Evolutionary conservation across 2,797 vertebrate species (phyloP).

Genomic region (Aeoliscus strigatus): DNA sequence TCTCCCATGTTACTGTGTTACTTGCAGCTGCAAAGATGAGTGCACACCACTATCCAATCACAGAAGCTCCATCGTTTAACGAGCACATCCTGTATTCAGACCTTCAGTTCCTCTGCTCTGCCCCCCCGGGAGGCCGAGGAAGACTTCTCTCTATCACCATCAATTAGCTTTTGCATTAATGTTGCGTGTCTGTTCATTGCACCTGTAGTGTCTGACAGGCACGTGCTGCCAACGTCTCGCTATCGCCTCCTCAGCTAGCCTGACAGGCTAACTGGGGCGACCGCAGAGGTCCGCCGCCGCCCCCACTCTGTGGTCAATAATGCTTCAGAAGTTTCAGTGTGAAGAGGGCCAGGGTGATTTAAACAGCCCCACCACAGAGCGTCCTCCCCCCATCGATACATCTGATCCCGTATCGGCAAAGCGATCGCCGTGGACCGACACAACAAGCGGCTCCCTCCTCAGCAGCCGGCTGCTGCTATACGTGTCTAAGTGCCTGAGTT

Average conservation of each 20-base stretch:
- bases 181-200: slow-evolving; percentile 7
- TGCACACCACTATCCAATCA: slow-evolving; percentile 9
- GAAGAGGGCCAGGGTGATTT: slow-evolving; percentile 35
- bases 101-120: neutral
- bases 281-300: slow-evolving; percentile 54
- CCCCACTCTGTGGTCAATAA: slow-evolving; percentile 60
- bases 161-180: slow-evolving; percentile 5
- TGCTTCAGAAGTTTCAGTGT: slow-evolving; percentile 36
- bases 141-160: slow-evolving; percentile 1
- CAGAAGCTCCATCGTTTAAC: neutral
- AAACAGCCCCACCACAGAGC: slow-evolving; percentile 49
- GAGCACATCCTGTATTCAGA: no score
- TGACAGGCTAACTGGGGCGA: slow-evolving; percentile 45
- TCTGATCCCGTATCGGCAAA: slow-evolving; percentile 65
- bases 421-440: slow-evolving; percentile 40
- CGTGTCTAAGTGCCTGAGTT: slow-evolving; percentile 17
- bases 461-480: slow-evolving; percentile 11
- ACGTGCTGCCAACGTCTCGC: slow-evolving; percentile 29
- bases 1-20: slow-evolving; percentile 48
- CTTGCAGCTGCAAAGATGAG: slow-evolving; percentile 64
- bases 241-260: slow-evolving; percentile 20
- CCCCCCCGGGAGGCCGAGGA: neutral
- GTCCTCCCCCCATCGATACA: slow-evolving; percentile 54
- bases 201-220: slow-evolving; percentile 13
- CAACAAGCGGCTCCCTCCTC: slow-evolving; percentile 21